Conservation (phyloP, 2,797 vertebrate genomes). For the Myotis planiceps region DNA sequence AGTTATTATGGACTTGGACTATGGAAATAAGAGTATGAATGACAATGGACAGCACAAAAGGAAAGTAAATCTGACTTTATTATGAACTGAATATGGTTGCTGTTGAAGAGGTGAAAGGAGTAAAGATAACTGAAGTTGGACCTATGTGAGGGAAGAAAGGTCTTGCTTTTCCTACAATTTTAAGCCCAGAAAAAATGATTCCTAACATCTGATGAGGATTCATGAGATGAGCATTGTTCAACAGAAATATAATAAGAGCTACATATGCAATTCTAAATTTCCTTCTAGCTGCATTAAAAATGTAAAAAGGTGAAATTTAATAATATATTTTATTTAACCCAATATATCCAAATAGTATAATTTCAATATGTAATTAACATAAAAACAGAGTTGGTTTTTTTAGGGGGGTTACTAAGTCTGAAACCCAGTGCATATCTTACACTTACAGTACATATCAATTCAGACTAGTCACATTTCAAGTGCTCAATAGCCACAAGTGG, state of each 20-base stretch:
- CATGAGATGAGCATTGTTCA: background rate
- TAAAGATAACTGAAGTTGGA: background rate
- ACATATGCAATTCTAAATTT: background rate
- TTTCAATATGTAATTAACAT: background rate
- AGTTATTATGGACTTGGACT: background rate
- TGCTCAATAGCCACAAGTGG: background rate
- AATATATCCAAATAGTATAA: background rate
- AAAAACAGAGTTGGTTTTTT: background rate
- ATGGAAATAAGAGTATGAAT: background rate
- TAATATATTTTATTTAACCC: slow-evolving; percentile 22
- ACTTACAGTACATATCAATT: background rate
- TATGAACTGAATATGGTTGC: background rate
- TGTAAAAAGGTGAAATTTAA: background rate
- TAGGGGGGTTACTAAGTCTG: background rate
- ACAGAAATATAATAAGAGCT: background rate
- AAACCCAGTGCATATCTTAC: background rate
- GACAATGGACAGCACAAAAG: background rate
- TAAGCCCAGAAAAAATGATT: background rate
- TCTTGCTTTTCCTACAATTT: background rate
- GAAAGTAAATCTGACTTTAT: background rate
- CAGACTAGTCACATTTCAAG: background rate
- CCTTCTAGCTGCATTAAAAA: background rate
- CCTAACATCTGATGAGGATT: background rate
- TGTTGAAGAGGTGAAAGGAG: background rate
- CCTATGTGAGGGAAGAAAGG: background rate